A percentile compares a stretch with the other conserved stretches of the same genome.
Conservation (phyloP, 2,113 vertebrate genomes). For the Oophaga pumilio region DNA sequence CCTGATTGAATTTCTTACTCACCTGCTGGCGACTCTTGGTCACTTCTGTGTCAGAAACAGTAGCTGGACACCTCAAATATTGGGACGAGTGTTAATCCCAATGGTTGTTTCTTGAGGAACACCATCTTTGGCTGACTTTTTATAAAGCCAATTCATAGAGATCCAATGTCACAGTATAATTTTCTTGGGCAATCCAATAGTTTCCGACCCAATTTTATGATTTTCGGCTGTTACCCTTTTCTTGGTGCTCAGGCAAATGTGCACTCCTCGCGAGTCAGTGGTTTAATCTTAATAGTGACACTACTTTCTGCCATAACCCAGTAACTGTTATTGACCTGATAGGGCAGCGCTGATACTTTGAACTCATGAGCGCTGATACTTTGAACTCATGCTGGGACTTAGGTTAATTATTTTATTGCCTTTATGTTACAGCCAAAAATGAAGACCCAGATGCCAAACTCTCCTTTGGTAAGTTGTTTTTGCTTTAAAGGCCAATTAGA, state of each 20-base stretch:
- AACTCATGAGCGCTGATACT: background rate
- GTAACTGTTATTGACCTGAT: background rate
- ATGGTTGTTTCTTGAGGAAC: background rate
- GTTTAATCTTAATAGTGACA: background rate
- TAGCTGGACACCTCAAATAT: no score
- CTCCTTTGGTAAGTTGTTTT: background rate
- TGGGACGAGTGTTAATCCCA: no score
- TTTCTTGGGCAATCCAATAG: background rate
- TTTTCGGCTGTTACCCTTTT: background rate
- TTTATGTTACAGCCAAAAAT: background rate
- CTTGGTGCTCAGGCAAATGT: background rate
- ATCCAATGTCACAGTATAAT: background rate
- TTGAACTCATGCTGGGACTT: background rate
- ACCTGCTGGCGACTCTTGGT: no score
- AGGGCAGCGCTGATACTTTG: background rate
- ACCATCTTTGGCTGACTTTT: background rate
- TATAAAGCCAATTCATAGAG: background rate
- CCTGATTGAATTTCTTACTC: no score
- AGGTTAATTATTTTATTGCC: background rate
- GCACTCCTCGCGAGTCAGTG: background rate
- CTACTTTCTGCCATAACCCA: background rate
- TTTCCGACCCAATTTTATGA: background rate
- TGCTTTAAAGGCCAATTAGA: no score
- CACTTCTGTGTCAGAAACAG: no score
- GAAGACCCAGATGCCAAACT: background rate